These are phyloP conservation scores for Tragelaphus scriptus DNA, from an alignment of 2,113 vertebrate species.

Conservation along the genomic window DNA sequence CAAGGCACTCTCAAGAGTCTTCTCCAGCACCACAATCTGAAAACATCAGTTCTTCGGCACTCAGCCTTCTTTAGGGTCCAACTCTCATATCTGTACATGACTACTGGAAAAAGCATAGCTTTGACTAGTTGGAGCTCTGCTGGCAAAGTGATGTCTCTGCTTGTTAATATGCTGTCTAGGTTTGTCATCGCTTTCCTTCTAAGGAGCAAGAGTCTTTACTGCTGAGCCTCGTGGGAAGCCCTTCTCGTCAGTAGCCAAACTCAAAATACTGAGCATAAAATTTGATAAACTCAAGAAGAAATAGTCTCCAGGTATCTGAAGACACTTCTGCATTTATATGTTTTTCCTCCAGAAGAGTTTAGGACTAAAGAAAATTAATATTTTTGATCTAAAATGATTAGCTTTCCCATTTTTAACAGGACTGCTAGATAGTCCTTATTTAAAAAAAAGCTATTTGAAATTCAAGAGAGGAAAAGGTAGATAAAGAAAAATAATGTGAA, in stretches of 20 bases:
- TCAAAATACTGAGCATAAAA: not conserved
- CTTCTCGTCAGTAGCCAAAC: not conserved
- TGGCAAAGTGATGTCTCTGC: not conserved
- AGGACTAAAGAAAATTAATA: not conserved
- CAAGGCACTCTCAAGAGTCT: not conserved
- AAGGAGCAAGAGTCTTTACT: not conserved
- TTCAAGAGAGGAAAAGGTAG: not conserved
- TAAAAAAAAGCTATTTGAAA: not conserved
- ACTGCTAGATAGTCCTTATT: not conserved
- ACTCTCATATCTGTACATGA: not conserved
- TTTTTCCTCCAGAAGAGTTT: slow-evolving; percentile 20
- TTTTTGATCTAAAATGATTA: not conserved
- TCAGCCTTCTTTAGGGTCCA: not conserved
- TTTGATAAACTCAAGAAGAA: not conserved
- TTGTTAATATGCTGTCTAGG: not conserved
- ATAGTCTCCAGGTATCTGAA: not conserved
- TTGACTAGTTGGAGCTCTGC: not conserved
- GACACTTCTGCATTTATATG: not conserved
- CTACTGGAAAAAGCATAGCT: not conserved
- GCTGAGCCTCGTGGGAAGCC: not conserved
- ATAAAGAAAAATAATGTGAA: slow-evolving; percentile 16
- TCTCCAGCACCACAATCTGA: not conserved
- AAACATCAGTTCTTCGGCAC: not conserved
- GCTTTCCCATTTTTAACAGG: not conserved
- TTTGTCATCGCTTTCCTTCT: not conserved